Percentiles rank a stretch among this genome's conserved stretches.
phyloP scores from a whole-genome alignment of 2,888 invertebrate species.

The Invenusta paracnida region DNA sequence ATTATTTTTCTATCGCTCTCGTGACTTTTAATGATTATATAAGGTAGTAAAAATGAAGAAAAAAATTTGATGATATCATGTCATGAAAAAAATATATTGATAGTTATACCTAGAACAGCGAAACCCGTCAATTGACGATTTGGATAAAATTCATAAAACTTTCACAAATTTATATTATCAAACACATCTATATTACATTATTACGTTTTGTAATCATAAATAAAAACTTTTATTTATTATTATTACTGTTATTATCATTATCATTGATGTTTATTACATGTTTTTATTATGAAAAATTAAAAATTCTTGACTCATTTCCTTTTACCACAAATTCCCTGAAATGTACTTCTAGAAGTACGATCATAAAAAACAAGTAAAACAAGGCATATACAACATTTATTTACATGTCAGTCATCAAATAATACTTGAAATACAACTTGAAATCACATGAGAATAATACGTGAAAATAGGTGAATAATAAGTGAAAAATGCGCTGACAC shows the following conservation, averaged over 20 bases:
- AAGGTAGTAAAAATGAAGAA: neutral
- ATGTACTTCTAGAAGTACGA: neutral
- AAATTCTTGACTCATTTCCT: neutral
- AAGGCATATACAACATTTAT: neutral
- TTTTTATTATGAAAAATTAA: neutral
- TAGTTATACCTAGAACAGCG: neutral
- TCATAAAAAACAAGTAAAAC: neutral
- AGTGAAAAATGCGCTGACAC: neutral
- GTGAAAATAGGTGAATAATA: neutral
- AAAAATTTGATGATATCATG: neutral
- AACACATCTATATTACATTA: neutral
- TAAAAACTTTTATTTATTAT: neutral
- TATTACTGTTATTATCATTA: neutral
- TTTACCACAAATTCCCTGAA: neutral
- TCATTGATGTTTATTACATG: neutral
- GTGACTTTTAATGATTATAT: neutral
- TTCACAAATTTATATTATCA: neutral
- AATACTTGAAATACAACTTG: neutral
- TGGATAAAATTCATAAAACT: neutral
- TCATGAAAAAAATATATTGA: neutral
- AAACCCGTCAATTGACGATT: neutral
- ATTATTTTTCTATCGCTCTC: neutral
- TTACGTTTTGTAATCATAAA: neutral
- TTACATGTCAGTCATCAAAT: neutral
- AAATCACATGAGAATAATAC: neutral